phyloP scores from a whole-genome alignment of 2,888 invertebrate species.

The Junonia oenone region DNA sequence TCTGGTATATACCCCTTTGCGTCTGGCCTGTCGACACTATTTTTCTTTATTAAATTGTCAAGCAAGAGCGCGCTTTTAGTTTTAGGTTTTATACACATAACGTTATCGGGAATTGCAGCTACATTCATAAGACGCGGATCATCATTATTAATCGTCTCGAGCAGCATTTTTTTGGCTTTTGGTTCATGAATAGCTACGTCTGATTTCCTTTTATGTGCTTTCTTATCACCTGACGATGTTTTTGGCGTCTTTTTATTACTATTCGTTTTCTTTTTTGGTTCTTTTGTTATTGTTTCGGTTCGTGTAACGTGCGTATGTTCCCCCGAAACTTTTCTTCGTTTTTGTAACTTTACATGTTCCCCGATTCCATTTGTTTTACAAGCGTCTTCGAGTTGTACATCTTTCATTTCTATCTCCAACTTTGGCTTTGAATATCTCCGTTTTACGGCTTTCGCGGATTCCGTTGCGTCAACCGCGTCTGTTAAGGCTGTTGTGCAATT shows the following conservation, averaged over 20 bases:
- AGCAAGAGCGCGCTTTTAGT: constrained; percentile 71
- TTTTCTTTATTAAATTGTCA: constrained; percentile 79
- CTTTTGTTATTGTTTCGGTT: constrained; percentile 51
- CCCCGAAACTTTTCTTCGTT: constrained; percentile 74
- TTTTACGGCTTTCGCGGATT: constrained; percentile 58
- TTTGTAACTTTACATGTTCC: constrained; percentile 75
- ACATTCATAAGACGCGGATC: constrained; percentile 49
- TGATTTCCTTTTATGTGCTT: constrained; percentile 67
- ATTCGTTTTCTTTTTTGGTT: constrained; percentile 51
- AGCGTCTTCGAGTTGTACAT: constrained; percentile 64
- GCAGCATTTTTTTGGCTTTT: constrained; percentile 51
- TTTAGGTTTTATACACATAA: constrained; percentile 53
- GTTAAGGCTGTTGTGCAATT: constrained; percentile 46
- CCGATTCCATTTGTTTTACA: constrained; percentile 73
- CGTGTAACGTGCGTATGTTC: constrained; percentile 52
- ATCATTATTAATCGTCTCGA: constrained; percentile 49
- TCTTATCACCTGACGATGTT: constrained; percentile 56
- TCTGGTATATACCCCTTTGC: constrained; percentile 59
- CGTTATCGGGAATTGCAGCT: constrained; percentile 42
- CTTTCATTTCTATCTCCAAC: constrained; percentile 71
- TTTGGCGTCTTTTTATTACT: constrained; percentile 46
- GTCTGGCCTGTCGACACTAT: constrained; percentile 75
- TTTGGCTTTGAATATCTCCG: constrained; percentile 69
- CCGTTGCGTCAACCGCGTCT: constrained; percentile 45
- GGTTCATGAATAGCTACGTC: constrained; percentile 42